Percentiles rank a stretch among this genome's conserved stretches.
Conservation (phyloP, 37 sponge, comb jelly and placozoan species). For the Haliclona indistincta region DNA sequence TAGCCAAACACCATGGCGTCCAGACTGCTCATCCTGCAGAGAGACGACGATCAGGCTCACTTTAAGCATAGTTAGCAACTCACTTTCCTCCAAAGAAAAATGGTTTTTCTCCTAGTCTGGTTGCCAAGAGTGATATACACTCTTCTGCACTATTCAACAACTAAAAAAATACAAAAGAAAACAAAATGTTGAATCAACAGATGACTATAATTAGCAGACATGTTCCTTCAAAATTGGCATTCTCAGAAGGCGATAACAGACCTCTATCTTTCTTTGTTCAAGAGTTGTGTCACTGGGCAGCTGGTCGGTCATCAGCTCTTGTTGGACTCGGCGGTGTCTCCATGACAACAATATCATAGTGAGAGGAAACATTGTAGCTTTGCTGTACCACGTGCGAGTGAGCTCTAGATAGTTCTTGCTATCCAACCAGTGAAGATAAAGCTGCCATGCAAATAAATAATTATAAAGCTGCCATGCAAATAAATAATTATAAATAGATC, state of each 20-base stretch:
- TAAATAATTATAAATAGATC: neutral
- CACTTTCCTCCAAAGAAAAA: conserved; percentile 59
- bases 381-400: conserved; percentile 40
- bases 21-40: conserved; percentile 30
- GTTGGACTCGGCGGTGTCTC: conserved; percentile 17
- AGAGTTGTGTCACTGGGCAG: conserved; percentile 24
- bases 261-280: conserved; percentile 54
- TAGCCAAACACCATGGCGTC: conserved; percentile 69
- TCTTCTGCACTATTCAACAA: conserved; percentile 50
- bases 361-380: conserved; percentile 44
- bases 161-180: conserved; percentile 7
- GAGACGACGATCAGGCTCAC: neutral
- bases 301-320: conserved; percentile 23
- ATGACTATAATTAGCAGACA: too few relatives aligned
- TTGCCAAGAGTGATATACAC: conserved; percentile 33
- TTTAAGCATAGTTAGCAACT: neutral
- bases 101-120: conserved; percentile 23
- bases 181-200: neutral
- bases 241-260: neutral
- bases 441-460: conserved; percentile 9
- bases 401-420: conserved; percentile 54
- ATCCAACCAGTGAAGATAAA: conserved; percentile 61
- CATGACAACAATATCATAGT: conserved; percentile 33
- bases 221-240: neutral
- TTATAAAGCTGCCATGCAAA: neutral